Conservation (phyloP, 2,888 invertebrate genomes). For the Tolmerus cingulatus region DNA sequence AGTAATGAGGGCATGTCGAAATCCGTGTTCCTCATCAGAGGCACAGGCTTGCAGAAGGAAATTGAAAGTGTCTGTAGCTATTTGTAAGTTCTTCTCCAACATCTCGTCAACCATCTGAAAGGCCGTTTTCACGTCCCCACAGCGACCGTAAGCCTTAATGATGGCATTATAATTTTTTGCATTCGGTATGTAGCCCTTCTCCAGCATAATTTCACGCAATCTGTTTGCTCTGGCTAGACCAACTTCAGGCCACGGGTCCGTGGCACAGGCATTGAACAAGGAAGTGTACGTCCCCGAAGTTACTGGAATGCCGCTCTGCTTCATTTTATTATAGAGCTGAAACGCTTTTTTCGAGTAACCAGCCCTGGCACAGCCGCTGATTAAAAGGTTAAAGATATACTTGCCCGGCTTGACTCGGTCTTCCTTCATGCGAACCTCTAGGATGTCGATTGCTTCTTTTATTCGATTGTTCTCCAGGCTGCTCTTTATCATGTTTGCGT, state of each 20-base stretch:
- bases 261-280: conserved; percentile 88
- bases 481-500: conserved; percentile 75
- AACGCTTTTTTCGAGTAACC: conserved; percentile 90
- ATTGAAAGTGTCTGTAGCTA: conserved; percentile 76
- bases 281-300: conserved; percentile 82
- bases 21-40: conserved; percentile 78
- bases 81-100: conserved; percentile 69
- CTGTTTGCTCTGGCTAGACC: conserved; percentile 74
- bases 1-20: conserved; percentile 81
- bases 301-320: conserved; percentile 72
- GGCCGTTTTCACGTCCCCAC: conserved; percentile 79
- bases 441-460: conserved; percentile 78
- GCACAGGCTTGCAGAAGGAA: conserved; percentile 87
- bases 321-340: conserved; percentile 83
- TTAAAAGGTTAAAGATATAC: conserved; percentile 83
- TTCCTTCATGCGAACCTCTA: conserved; percentile 80
- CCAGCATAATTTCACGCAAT: conserved; percentile 73
- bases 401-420: conserved; percentile 81
- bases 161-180: conserved; percentile 83
- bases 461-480: conserved; percentile 71
- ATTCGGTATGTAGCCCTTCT: conserved; percentile 75
- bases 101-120: conserved; percentile 88
- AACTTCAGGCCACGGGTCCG: conserved; percentile 74
- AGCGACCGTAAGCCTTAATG: conserved; percentile 90
- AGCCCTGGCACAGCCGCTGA: conserved; percentile 81